Base-by-base conservation (phyloP, 2,888 invertebrate genomes). In the Drepana falcataria region DNA sequence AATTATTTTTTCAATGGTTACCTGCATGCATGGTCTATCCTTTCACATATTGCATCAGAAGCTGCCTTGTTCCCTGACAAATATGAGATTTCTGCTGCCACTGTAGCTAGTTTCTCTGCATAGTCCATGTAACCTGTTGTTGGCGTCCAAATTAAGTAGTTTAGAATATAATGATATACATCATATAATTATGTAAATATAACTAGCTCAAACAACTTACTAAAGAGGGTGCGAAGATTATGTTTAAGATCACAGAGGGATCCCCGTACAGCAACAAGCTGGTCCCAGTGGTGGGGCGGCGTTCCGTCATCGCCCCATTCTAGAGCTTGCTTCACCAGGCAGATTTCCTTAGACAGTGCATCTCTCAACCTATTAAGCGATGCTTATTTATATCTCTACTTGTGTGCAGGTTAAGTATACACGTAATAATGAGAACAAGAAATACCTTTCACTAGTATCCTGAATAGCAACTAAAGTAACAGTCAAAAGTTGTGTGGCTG, bases 91-190 rank as follows among this genome's bases (percentile, higher is more conserved):
- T 92, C 92, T 53, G 92, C 92, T 51, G 91, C 86, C 33, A 83
- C 81, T 58, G 91, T 91, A 53, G 92, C 92, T 59, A 92, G 61
- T 69, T 91, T 92, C 65, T 92, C 92, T 51, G 92, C 92, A 82
- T 92, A 92, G 58, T 92, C 92, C 90, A 92, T 87, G 59, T 92
- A 91, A 76, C 90, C 91, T 91, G 48, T 35, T 55, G n/a, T n/a
- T n/a, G n/a, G n/a, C n/a, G 59, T 56, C 56, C 47, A 55, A 53
- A 47, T 37, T 49, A 48, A 35, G 52, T 34, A 37, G 1, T 0
- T 48, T 51, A 3, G 35, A 48, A 48, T 51, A 7, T 35, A 54
- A 41, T 33, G 41, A 33, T 9, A 47, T 47, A 5, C 35, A 49
- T 55, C 37, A 35, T 41, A 41, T 48, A 40, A 40, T 47, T 49